Percentiles rank a stretch among this genome's conserved stretches.
Evolutionary conservation across 53 echinoderm and acorn worm genomes (phyloP).

Genomic region (Crossaster papposus): DNA sequence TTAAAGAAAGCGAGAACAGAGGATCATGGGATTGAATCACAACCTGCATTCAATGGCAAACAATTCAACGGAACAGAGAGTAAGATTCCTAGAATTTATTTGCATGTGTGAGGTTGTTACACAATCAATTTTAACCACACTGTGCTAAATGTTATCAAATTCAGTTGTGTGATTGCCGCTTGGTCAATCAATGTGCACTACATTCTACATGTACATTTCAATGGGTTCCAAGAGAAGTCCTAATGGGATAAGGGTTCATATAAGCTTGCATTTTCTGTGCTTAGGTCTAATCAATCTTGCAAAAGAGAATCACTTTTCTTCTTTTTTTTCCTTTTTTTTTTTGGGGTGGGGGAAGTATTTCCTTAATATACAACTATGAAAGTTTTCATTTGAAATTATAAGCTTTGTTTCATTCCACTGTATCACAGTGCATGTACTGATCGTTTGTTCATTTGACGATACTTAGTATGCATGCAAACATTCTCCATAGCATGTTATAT

Average conservation of each 20-base stretch:
- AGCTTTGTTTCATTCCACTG: background rate
- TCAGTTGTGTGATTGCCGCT: no score
- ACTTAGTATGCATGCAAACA: background rate
- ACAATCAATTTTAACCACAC: no score
- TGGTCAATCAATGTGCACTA: no score
- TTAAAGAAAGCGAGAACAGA: constrained; percentile 64
- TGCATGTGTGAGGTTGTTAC: constrained; percentile 35
- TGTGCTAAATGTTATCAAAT: no score
- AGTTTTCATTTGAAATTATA: background rate
- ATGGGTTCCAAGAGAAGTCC: no score
- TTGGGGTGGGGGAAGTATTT: no score
- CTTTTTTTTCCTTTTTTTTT: background rate
- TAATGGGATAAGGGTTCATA: background rate
- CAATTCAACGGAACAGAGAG: constrained; percentile 36
- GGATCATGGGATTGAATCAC: background rate
- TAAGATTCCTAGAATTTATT: constrained; percentile 30
- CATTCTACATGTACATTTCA: no score
- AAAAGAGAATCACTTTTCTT: no score
- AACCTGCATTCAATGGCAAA: background rate
- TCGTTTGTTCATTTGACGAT: background rate
- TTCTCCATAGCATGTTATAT: background rate
- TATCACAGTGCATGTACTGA: background rate
- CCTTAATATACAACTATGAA: no score
- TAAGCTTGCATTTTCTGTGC: background rate
- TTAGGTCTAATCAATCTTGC: no score